Conservation (phyloP, 2,888 invertebrate species). For the Pandemis cinnamomeana region DNA sequence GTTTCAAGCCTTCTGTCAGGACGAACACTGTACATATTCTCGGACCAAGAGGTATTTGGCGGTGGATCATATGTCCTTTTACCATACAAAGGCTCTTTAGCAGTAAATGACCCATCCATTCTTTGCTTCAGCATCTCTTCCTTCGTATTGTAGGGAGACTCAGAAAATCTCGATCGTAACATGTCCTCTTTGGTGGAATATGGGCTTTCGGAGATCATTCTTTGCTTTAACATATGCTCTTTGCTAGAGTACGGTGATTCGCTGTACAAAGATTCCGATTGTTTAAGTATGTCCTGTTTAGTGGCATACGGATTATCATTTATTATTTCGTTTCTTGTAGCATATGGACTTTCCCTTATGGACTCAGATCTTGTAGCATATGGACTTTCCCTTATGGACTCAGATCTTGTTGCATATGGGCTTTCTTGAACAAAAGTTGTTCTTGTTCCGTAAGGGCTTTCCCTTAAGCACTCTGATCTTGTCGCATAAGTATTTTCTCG, state of each 20-base stretch:
- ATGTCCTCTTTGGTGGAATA: conserved; percentile 82
- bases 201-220: conserved; percentile 72
- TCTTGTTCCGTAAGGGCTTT: conserved; percentile 50
- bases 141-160: conserved; percentile 80
- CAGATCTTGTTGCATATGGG: conserved; percentile 36
- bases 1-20: conserved; percentile 77
- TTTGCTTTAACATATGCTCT: conserved; percentile 75
- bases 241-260: conserved; percentile 80
- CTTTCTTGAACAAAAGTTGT: conserved; percentile 37
- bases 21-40: conserved; percentile 71
- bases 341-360: conserved; percentile 54
- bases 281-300: conserved; percentile 65
- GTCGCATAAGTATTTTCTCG: conserved; percentile 56
- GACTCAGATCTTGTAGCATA: conserved; percentile 40
- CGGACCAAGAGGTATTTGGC: conserved; percentile 72
- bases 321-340: conserved; percentile 56
- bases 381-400: conserved; percentile 44
- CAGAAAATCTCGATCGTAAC: conserved; percentile 79
- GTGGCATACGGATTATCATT: conserved; percentile 62
- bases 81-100: conserved; percentile 73
- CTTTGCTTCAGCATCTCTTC: conserved; percentile 79
- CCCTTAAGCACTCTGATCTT: conserved; percentile 57
- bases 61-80: conserved; percentile 80
- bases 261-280: conserved; percentile 67
- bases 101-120: conserved; percentile 63